A percentile compares a stretch with the other conserved stretches of the same genome.
Evolutionary conservation across 2,888 invertebrate genomes (phyloP).

Genomic region (Cataglyphis albicans): DNA sequence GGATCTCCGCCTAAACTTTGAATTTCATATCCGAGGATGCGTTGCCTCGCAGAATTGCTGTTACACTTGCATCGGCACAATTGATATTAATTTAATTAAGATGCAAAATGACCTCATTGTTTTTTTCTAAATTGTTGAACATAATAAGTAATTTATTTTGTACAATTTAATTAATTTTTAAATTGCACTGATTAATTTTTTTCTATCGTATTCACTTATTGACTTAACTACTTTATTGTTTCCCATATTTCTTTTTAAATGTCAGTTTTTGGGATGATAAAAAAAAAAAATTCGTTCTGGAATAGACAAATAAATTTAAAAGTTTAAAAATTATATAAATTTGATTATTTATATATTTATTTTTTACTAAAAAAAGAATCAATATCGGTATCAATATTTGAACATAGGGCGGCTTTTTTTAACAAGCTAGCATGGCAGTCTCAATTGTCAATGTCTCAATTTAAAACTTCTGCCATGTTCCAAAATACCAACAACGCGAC

Average conservation of each 20-base stretch:
- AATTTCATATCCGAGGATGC: background rate
- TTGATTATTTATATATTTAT: background rate
- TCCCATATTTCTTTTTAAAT: background rate
- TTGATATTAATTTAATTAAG: slow-evolving; percentile 5
- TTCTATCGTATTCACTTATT: background rate
- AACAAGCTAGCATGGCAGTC: background rate
- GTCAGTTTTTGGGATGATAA: background rate
- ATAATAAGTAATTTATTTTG: background rate
- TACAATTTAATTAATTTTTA: background rate
- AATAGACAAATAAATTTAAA: background rate
- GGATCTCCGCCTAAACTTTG: slow-evolving; percentile 4
- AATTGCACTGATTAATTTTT: background rate
- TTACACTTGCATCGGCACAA: background rate
- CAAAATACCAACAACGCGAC: slow-evolving; percentile 7
- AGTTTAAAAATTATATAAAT: background rate
- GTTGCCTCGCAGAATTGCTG: background rate
- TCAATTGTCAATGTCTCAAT: background rate
- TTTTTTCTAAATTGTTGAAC: background rate
- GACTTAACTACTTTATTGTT: background rate
- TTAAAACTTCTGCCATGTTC: background rate
- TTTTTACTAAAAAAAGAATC: background rate
- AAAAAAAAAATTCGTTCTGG: background rate
- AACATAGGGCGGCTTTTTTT: background rate
- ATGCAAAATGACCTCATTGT: background rate
- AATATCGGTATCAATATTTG: background rate